These are phyloP conservation scores for Romanogobio albipinnatus DNA, from an alignment of 2,113 vertebrate genomes.

Conservation along the genomic window DNA sequence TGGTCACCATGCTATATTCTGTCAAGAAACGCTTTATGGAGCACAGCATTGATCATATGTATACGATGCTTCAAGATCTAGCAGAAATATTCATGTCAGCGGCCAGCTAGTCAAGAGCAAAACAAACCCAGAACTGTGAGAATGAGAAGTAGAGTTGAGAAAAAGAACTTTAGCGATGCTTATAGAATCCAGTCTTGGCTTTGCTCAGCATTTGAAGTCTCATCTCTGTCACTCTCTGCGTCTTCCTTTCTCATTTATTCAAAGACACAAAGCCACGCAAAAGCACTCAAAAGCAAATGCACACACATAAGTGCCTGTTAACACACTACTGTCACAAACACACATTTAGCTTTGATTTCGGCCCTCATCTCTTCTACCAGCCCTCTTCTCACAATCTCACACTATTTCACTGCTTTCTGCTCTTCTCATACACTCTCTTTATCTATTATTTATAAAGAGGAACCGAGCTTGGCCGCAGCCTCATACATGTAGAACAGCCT, in stretches of 20 bases:
- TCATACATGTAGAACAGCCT: slow-evolving; percentile 30
- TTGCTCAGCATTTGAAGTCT: slow-evolving; percentile 70
- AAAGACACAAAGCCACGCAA: slow-evolving; percentile 9
- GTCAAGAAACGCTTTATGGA: not conserved
- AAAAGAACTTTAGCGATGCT: slow-evolving; percentile 56
- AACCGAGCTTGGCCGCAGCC: not conserved
- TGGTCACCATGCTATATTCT: not conserved
- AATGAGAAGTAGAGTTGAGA: not conserved
- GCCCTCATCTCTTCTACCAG: slow-evolving; percentile 48
- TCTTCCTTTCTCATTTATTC: slow-evolving; percentile 38
- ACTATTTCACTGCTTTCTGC: slow-evolving; percentile 52
- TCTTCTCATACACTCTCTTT: slow-evolving; percentile 60
- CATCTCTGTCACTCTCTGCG: slow-evolving; percentile 49
- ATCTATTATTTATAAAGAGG: slow-evolving; percentile 77
- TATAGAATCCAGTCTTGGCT: slow-evolving; percentile 68
- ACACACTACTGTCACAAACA: slow-evolving; percentile 50
- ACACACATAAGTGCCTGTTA: slow-evolving; percentile 28
- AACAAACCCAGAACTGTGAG: slow-evolving; percentile 30
- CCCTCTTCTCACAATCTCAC: not conserved
- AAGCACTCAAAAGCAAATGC: slow-evolving; percentile 42
- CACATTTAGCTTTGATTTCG: not conserved
- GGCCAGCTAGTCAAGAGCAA: slow-evolving; percentile 24
- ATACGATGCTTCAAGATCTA: not conserved
- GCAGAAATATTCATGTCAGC: slow-evolving; percentile 45
- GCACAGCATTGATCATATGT: not conserved